Conservation (phyloP, 2,888 invertebrate species). For the Acleris sparsana region DNA sequence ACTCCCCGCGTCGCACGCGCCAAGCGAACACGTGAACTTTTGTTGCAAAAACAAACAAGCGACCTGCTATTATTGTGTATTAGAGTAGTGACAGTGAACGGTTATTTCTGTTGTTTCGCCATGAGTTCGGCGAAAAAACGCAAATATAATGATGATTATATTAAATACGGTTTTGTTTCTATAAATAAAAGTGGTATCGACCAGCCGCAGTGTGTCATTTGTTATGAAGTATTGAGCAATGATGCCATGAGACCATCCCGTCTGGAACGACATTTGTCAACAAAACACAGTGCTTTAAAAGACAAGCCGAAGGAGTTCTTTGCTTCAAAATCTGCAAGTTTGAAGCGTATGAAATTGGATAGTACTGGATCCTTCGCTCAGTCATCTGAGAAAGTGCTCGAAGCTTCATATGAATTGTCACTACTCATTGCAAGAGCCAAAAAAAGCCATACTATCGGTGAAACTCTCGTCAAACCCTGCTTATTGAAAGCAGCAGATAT, state of each 20-base stretch:
- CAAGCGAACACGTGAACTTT: neutral
- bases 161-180: slow-evolving; percentile 35
- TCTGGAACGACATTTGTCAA: slow-evolving; percentile 34
- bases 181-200: slow-evolving; percentile 36
- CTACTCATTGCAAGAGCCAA: slow-evolving; percentile 12
- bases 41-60: slow-evolving; percentile 3
- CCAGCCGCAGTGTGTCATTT: slow-evolving; percentile 39
- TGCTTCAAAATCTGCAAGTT: neutral
- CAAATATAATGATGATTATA: slow-evolving; percentile 35
- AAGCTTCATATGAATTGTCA: slow-evolving; percentile 23
- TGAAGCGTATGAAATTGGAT: slow-evolving; percentile 17
- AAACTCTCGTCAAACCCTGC: slow-evolving; percentile 15
- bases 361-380: slow-evolving; percentile 18
- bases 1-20: slow-evolving; percentile 6
- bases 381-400: slow-evolving; percentile 27
- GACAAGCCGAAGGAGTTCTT: slow-evolving; percentile 33
- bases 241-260: slow-evolving; percentile 36
- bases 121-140: slow-evolving; percentile 31
- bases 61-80: slow-evolving; percentile 8
- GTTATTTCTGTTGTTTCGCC: slow-evolving; percentile 24
- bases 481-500: slow-evolving; percentile 13
- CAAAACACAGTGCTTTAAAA: slow-evolving; percentile 36
- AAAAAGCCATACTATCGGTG: slow-evolving; percentile 22
- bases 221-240: slow-evolving; percentile 37
- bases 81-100: slow-evolving; percentile 19